Conservation (phyloP, 2,797 vertebrate genomes). For the Champsocephalus esox region DNA sequence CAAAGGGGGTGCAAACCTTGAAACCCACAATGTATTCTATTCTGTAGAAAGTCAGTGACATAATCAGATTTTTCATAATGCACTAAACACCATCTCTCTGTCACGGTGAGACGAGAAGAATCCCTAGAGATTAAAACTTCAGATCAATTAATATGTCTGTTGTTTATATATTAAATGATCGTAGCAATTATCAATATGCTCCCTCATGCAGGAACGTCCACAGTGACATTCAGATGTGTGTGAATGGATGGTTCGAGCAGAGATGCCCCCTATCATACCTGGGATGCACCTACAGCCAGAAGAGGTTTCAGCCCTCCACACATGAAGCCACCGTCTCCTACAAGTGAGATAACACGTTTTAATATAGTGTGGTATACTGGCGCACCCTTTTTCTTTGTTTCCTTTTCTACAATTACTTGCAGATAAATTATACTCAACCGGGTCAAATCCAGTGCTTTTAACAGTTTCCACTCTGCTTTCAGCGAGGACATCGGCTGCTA, state of each 20-base stretch:
- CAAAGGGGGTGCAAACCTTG: too few relatives aligned
- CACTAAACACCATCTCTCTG: too few relatives aligned
- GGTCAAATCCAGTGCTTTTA: background rate
- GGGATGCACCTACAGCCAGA: conserved; percentile 92
- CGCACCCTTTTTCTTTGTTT: background rate
- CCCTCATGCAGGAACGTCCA: conserved; percentile 87
- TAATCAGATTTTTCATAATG: background rate
- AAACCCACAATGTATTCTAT: background rate
- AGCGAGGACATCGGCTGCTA: conserved; percentile 73
- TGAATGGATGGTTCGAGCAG: conserved; percentile 92
- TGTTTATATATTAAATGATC: background rate
- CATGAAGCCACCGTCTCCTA: conserved; percentile 54
- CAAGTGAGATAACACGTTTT: conserved; percentile 54
- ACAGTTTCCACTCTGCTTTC: conserved; percentile 17
- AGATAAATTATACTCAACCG: background rate
- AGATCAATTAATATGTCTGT: background rate
- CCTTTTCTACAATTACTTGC: background rate
- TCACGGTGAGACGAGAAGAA: background rate
- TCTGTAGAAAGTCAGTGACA: background rate
- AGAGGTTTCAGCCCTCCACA: conserved; percentile 85
- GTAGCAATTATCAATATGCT: background rate
- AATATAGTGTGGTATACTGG: background rate
- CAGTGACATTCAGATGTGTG: conserved; percentile 90
- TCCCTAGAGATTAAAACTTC: background rate
- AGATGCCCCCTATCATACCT: conserved; percentile 93